phyloP scores from a whole-genome alignment of 1,140 invertebrate genomes.

The Melanaphis sacchari region DNA sequence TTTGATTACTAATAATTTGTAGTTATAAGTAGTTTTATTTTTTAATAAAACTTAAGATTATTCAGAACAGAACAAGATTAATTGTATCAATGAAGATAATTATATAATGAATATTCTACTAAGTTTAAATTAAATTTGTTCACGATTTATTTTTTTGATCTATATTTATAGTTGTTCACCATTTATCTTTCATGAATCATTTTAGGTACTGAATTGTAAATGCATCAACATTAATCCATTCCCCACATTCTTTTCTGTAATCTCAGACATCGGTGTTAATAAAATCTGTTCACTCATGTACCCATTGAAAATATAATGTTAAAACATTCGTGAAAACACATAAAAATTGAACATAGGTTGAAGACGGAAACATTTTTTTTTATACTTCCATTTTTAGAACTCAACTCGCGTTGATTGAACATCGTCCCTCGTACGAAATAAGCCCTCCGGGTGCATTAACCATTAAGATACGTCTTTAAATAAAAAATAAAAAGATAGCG shows the following conservation, averaged over 20 bases:
- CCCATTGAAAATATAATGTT: not conserved
- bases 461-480: not conserved
- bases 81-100: not conserved
- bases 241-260: not conserved
- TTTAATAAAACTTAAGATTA: not conserved
- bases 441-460: not conserved
- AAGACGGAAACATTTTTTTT: not conserved
- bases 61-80: not conserved
- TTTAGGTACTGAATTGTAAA: not conserved
- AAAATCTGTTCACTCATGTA: not conserved
- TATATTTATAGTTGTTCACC: constrained; percentile 15
- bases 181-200: constrained; percentile 12
- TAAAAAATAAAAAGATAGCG: not conserved
- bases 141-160: constrained; percentile 39
- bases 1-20: not conserved
- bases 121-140: constrained; percentile 19
- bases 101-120: not conserved
- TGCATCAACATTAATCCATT: not conserved
- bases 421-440: not conserved
- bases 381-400: constrained; percentile 17
- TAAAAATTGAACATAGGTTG: not conserved
- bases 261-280: not conserved
- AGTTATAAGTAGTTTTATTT: not conserved
- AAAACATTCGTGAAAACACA: not conserved
- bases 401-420: not conserved